Evolutionary conservation across 2,888 invertebrate genomes (phyloP).

Genomic region (Leptopilina myrica): DNA sequence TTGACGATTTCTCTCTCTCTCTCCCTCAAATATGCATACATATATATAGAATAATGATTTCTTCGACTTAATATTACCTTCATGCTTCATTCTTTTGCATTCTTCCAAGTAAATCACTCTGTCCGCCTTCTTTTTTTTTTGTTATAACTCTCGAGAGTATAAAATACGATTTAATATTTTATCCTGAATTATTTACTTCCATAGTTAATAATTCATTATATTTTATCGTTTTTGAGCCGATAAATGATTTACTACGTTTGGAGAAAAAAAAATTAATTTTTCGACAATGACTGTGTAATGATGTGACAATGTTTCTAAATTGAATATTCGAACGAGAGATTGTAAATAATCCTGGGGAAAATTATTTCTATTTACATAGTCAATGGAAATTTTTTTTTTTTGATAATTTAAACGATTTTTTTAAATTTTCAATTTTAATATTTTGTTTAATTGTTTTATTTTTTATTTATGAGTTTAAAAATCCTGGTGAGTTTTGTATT

Average conservation of each 20-base stretch:
- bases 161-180: slow-evolving; percentile 8
- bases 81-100: background rate
- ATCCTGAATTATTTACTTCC: background rate
- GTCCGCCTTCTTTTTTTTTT: background rate
- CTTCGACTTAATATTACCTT: background rate
- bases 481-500: too few species aligned
- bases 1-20: background rate
- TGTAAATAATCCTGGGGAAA: too few species aligned
- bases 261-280: background rate
- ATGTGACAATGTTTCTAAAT: too few species aligned
- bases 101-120: slow-evolving; percentile 3
- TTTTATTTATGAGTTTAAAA: too few species aligned
- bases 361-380: too few species aligned
- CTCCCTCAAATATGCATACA: too few species aligned
- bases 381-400: too few species aligned
- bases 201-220: background rate
- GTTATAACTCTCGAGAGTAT: background rate
- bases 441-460: too few species aligned
- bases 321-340: too few species aligned
- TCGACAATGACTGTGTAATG: background rate
- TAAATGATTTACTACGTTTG: background rate
- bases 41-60: background rate
- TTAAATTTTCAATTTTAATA: too few species aligned
- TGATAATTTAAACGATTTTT: too few species aligned
- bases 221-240: background rate